Evolutionary conservation across 2,113 vertebrate genomes (phyloP), one percentile per base, ranked within the genome.

Genomic region (Myotis lucifugus): DNA sequence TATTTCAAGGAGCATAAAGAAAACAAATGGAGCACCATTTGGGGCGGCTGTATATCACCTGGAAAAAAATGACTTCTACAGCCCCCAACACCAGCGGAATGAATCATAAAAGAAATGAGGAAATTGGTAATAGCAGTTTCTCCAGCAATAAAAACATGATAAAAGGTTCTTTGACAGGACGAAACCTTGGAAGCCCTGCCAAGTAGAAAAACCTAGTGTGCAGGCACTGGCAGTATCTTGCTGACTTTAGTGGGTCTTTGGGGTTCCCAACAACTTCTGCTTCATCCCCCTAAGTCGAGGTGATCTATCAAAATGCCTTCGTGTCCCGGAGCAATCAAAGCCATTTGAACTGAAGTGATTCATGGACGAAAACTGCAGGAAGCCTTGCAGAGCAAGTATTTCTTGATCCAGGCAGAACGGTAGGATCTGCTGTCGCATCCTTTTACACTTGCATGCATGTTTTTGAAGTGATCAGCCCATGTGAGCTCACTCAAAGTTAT

Each of bases 71-170:
- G 70, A 90, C 21, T n/a, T 46, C 21, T 92, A n/a, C 37, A 88
- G 8, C 6, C 87, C 29, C 83, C 76, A 90, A 96, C 92, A 70
- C 23, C 18, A 42, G 96, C 32, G 85, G 50, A 96, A 95, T 82
- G 50, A 97, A 96, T 97, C 74, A 83, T 91, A 72, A 93, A 0
- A 13, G 74, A 97, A 98, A 97, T 93, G 96, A 87, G 78, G 92
- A 97, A 94, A 78, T 34, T 96, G 95, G 95, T 97, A 97, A 94
- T 81, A 70, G 72, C 29, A 90, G 96, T 97, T 90, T 91, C 76
- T 72, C 6, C 50, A 94, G 73, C 89, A 96, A 97, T 97, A 86
- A 97, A 98, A 97, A 95, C 93, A 95, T 78, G 50, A 95, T 90
- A 95, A 96, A 98, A 96, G 34, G 29, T 0, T 8, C 54, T 95